Evolutionary conservation across 2,113 vertebrate species (phyloP).

Genomic region (Phasianus colchicus): DNA sequence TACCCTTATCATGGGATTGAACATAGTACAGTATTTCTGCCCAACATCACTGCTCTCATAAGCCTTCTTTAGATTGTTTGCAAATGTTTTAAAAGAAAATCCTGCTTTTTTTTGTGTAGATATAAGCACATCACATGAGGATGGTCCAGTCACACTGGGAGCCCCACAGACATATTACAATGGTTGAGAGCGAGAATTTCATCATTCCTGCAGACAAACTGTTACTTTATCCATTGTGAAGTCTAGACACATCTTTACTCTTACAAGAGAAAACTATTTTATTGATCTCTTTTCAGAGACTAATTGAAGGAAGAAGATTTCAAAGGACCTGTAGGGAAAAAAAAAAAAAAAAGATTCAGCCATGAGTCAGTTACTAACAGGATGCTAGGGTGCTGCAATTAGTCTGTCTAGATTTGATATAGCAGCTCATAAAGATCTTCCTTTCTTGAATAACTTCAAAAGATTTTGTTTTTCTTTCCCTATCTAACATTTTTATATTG

Average conservation of each 20-base stretch:
- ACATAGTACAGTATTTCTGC: neutral
- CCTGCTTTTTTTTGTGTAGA: neutral
- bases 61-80: neutral
- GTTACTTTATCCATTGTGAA: neutral
- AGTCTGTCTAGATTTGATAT: neutral
- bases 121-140: neutral
- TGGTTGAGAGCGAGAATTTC: neutral
- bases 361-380: neutral
- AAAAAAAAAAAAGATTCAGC: neutral
- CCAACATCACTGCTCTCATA: neutral
- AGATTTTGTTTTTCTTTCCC: neutral
- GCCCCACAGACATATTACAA: neutral
- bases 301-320: conserved; percentile 26
- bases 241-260: neutral
- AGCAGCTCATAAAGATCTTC: neutral
- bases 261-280: neutral
- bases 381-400: neutral
- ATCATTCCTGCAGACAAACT: neutral
- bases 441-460: neutral
- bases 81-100: neutral
- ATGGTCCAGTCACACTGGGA: neutral
- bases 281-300: neutral
- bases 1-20: neutral
- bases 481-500: neutral
- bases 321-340: neutral